Percentiles rank a stretch among this genome's conserved stretches.
Evolutionary conservation across 1,140 invertebrate species (phyloP).

Genomic region (Sitobion miscanthi): DNA sequence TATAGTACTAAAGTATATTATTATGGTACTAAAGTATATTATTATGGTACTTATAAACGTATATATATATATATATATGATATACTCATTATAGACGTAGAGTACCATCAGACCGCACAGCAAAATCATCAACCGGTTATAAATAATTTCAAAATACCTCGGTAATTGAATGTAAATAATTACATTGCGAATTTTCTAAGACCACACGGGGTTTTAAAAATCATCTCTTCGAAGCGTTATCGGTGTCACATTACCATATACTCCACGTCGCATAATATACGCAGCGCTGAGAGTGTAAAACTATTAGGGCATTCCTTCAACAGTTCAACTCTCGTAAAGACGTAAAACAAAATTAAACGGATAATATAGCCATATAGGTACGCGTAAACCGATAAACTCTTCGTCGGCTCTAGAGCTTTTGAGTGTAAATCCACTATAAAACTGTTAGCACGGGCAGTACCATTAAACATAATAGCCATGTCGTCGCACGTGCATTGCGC

Average conservation of each 20-base stretch:
- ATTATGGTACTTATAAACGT: too few relatives aligned
- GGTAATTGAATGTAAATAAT: not conserved
- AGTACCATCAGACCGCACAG: not conserved
- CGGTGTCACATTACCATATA: not conserved
- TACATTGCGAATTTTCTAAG: not conserved
- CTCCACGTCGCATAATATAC: too few relatives aligned
- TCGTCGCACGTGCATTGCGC: not conserved
- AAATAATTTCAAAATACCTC: not conserved
- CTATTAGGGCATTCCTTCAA: not conserved
- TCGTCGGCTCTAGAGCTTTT: not conserved
- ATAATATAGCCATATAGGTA: not conserved
- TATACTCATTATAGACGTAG: too few relatives aligned
- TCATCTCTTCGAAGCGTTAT: not conserved
- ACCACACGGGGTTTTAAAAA: not conserved
- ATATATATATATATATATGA: too few relatives aligned
- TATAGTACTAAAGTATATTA: too few relatives aligned
- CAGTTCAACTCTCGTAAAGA: not conserved
- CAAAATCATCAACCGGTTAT: not conserved
- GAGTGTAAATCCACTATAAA: not conserved
- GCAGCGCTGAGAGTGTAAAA: not conserved
- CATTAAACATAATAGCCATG: not conserved
- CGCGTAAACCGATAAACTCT: not conserved
- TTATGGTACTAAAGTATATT: too few relatives aligned
- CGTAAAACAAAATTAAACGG: not conserved
- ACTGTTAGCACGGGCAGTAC: not conserved